A percentile compares a stretch with the other conserved stretches of the same genome.
Conservation (phyloP, 2,797 vertebrate genomes). For the Dendrocincla fuliginosa region DNA sequence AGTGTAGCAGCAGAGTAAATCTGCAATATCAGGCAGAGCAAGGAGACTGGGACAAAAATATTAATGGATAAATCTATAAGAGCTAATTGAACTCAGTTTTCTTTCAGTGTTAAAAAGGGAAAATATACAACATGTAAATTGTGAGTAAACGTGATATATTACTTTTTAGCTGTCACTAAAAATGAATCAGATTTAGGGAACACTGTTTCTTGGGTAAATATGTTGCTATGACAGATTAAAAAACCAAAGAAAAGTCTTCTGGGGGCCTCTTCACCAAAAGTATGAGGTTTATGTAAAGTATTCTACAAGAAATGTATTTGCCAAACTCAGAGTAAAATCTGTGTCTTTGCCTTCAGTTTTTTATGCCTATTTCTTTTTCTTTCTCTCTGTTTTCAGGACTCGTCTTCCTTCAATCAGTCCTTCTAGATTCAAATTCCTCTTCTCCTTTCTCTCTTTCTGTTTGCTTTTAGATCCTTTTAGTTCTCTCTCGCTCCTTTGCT, state of each 20-base stretch:
- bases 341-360: background rate
- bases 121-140: background rate
- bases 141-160: background rate
- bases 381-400: background rate
- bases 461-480: background rate
- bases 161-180: background rate
- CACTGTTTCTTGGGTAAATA: background rate
- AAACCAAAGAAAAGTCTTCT: background rate
- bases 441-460: background rate
- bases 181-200: background rate
- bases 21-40: conserved; percentile 16
- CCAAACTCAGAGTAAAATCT: background rate
- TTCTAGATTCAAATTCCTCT: background rate
- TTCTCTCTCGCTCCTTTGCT: background rate
- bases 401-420: background rate
- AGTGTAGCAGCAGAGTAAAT: background rate
- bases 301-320: background rate
- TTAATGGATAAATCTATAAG: conserved; percentile 12
- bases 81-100: background rate
- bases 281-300: background rate
- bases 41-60: conserved; percentile 43
- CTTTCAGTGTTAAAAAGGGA: background rate
- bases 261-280: background rate
- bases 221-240: background rate
- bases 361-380: background rate